phyloP scores from a whole-genome alignment of 2,113 vertebrate species.

The Syngnathoides biaculeatus region DNA sequence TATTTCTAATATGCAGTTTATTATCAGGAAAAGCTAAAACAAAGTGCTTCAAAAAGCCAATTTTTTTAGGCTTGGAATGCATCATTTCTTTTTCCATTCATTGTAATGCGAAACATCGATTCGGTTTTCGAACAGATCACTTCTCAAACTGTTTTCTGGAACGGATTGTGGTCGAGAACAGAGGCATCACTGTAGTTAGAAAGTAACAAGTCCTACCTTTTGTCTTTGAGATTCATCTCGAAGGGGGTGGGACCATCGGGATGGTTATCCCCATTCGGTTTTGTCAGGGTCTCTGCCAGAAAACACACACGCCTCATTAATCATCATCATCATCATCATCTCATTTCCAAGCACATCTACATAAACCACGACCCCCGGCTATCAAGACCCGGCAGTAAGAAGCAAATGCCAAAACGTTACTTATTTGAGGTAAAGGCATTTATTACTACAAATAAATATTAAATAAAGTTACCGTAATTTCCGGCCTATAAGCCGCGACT shows the following conservation, averaged over 20 bases:
- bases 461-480: not conserved
- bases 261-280: constrained; percentile 53
- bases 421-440: not conserved
- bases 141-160: no score
- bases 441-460: not conserved
- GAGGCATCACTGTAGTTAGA: no score
- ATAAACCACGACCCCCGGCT: not conserved
- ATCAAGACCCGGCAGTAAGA: constrained; percentile 5
- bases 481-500: no score
- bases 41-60: no score
- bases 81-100: no score
- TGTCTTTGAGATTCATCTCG: constrained; percentile 89
- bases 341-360: not conserved
- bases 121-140: no score
- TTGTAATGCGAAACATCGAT: no score
- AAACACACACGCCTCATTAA: constrained; percentile 34
- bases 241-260: constrained; percentile 68
- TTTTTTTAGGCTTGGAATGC: no score
- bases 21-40: no score
- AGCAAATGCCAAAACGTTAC: constrained; percentile 4
- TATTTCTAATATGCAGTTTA: no score
- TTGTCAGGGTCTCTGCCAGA: constrained; percentile 63
- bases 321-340: constrained; percentile 8
- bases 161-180: no score
- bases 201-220: constrained; percentile 78